Conservation (phyloP, 2,797 vertebrate genomes). For the Protosalanx chinensis region DNA sequence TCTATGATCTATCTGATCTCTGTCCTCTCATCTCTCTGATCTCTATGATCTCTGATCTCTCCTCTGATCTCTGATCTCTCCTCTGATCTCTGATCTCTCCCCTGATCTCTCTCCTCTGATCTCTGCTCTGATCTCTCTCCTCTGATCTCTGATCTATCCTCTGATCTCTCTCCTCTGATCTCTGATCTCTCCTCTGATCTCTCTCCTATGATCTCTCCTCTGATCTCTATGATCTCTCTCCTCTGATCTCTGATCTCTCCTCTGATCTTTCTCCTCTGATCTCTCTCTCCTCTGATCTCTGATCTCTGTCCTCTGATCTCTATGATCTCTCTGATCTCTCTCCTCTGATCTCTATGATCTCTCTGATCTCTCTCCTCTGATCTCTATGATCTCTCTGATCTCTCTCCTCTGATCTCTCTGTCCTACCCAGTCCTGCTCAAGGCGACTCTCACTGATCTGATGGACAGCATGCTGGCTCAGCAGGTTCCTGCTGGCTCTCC, state of each 20-base stretch:
- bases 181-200: neutral
- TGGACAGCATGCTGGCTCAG: slow-evolving; percentile 3
- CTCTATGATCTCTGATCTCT: neutral
- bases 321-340: neutral
- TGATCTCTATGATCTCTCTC: slow-evolving; percentile 45
- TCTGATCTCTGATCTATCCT: neutral
- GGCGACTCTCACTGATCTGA: slow-evolving; percentile 51
- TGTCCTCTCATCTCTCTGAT: neutral
- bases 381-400: neutral
- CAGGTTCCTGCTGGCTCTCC: slow-evolving; percentile 15
- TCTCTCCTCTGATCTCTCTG: neutral
- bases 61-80: neutral
- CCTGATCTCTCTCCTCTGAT: neutral
- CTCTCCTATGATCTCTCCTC: slow-evolving; percentile 8
- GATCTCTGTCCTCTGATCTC: neutral
- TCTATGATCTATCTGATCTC: no score
- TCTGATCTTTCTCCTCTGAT: no score
- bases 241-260: neutral
- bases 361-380: neutral
- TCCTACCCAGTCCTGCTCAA: slow-evolving; percentile 61
- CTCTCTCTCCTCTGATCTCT: no score
- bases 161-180: neutral
- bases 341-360: neutral
- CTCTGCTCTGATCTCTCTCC: neutral
- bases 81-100: neutral